These are phyloP conservation scores for Caenorhabditis sp. DNA, from an alignment of 2,888 invertebrate species.

Conservation along the genomic window DNA sequence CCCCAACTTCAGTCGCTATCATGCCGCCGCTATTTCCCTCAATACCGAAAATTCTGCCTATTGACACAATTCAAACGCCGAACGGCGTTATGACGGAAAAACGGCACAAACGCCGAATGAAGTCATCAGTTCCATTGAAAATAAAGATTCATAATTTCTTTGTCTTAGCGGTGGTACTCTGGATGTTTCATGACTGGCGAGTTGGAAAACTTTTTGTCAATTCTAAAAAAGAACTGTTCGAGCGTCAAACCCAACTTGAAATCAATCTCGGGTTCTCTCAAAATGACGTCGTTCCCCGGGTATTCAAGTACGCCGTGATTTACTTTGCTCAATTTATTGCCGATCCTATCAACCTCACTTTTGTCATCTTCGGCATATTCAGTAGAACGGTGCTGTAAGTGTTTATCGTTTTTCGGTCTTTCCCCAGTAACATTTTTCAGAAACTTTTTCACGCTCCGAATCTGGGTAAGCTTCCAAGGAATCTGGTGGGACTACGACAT, in stretches of 20 bases:
- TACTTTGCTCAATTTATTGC: conserved; percentile 10
- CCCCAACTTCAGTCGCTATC: too few species aligned
- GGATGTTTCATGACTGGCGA: conserved; percentile 12
- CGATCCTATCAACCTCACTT: conserved; percentile 12
- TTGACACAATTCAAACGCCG: too few species aligned
- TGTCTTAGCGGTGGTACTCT: neutral
- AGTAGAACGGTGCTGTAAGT: conserved; percentile 20
- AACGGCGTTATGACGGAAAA: too few species aligned
- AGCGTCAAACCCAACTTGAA: neutral
- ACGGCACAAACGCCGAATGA: neutral
- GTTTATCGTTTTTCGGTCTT: neutral
- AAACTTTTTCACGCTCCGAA: conserved; percentile 5
- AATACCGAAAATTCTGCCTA: too few species aligned
- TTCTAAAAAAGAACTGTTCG: neutral
- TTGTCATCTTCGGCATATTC: conserved; percentile 14
- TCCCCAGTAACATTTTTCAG: too few species aligned
- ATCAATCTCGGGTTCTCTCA: neutral
- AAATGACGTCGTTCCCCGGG: neutral
- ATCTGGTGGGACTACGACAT: conserved; percentile 9
- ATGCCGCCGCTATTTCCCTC: neutral
- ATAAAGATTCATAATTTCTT: conserved; percentile 14
- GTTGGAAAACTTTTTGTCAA: neutral
- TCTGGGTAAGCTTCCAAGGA: neutral
- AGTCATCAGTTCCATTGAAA: neutral
- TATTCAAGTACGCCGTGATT: neutral